Evolutionary conservation across 2,797 vertebrate species (phyloP), one percentile per base, ranked within the genome.

Genomic region (Nannoperca australis): DNA sequence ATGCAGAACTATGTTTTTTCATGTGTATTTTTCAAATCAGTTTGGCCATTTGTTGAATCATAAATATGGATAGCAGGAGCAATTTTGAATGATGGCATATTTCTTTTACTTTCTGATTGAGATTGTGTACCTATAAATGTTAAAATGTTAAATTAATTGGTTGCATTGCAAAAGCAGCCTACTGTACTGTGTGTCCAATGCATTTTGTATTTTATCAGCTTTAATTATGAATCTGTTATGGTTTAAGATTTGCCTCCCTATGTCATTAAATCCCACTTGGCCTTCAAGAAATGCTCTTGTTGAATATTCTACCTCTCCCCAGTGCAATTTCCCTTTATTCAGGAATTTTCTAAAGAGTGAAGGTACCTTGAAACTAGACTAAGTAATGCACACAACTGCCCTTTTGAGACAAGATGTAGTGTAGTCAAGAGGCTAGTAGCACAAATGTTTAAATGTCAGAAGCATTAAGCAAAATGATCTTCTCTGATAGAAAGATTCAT

Each of bases 31-130:
- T 47, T 13, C 1, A 32, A 0, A 72, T 73, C 38, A 72, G 27
- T 34, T 63, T 66, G 44, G 60, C 72, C 38, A 59, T 61, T 70
- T 69, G 9, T 40, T 72, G 53, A 70, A 64, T 70, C 67, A 63
- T 79, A 17, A n/a, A 65, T 7, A 32, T 22, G 61, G 8, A 67
- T n/a, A 67, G 45, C 32, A 56, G 51, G 38, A 74, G 65, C 3
- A 73, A 36, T 27, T 69, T 44, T 47, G 54, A 71, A 1, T 34
- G 38, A 72, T 30, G 44, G 22, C 36, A 55, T 54, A 51, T 63
- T 47, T 47, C 50, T 69, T 49, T 61, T 27, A 54, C 50, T 72
- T 30, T 34, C 15, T 59, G 18, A 80, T 34, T 18, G 8, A 53
- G 13, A 59, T 64, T 30, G 61, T 12, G 38, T 13, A 24, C 45